phyloP scores from a whole-genome alignment of 2,888 invertebrate species.

The Athalia rosae region DNA sequence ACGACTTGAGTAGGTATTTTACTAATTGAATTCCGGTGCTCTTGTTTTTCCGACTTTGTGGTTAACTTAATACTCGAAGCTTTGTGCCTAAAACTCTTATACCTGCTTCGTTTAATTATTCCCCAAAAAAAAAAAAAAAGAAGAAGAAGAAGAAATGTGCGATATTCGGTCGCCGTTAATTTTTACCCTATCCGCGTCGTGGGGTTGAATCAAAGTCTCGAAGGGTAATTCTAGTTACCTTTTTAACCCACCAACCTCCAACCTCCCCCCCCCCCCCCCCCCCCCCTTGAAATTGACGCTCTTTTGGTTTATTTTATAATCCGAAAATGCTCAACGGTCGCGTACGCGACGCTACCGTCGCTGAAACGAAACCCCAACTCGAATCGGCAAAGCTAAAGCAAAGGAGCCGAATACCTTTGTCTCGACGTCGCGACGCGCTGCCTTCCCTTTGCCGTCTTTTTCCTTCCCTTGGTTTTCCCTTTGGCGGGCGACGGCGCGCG shows the following conservation, averaged over 20 bases:
- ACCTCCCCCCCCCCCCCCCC: background rate
- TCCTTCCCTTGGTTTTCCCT: background rate
- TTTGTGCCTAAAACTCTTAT: background rate
- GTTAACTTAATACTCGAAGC: background rate
- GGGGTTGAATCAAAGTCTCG: background rate
- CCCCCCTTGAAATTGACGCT: background rate
- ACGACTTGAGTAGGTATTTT: background rate
- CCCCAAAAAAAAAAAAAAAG: background rate
- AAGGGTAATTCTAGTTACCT: background rate
- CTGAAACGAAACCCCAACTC: background rate
- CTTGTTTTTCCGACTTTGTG: background rate
- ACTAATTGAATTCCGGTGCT: background rate
- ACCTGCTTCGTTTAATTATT: background rate
- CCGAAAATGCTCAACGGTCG: background rate
- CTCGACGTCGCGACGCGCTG: conserved; percentile 23
- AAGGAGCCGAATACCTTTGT: conserved; percentile 32
- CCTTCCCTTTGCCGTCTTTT: background rate
- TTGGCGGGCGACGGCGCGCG: background rate
- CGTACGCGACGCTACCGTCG: background rate
- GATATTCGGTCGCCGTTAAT: no score
- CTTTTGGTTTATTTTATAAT: conserved; percentile 14
- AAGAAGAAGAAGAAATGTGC: background rate
- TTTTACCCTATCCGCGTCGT: background rate
- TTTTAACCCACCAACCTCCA: no score
- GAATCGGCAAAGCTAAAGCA: conserved; percentile 16